Base-by-base conservation (phyloP, 2,888 invertebrate species). In the Drosophila austrosaltans region DNA sequence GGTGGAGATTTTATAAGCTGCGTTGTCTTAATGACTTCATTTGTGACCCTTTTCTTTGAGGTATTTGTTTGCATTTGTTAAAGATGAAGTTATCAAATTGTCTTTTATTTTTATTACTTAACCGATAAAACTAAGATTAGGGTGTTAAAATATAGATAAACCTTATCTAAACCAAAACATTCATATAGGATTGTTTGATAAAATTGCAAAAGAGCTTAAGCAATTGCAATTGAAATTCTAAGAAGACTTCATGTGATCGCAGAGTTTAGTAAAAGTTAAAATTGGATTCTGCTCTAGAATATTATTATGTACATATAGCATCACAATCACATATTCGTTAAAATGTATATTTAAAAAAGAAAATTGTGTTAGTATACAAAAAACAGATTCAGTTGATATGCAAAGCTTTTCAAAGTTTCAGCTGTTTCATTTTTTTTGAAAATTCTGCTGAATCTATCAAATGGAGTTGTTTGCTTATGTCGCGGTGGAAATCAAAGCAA, bases 401-500 rank as follows among this genome's bases (percentile, higher is more conserved):
- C 30, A 39, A 57, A 16, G 60, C 54, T 25, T 54, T 28, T 54
- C 39, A 16, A 57, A 48, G 20, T 54, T 28, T 54, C 39, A 30
- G 62, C 58, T 64, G 66, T 53, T 69, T 79, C 63, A 69, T 61
- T 81, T 74, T 74, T 76, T 58, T 20, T 66, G 20, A 28, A 39
- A 80, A 68, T 71, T 78, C 66, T 73, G 59, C 54, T 54, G 72
- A 78, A 84, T 65, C 71, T 62, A 53, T n/a, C 54, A 60, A 69
- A 53, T 69, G 48, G 22, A 53, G 62, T 67, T 63, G 58, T 59
- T 57, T 32, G 32, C n/a, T 53, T 54, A 6, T 62, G 48, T 25
- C 60, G 83, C 82, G 87, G 82, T 69, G 10, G 10, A 54, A 70
- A 81, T 82, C 87, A 82, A 82, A 82, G 87, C 58, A 67, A 75